Conservation (phyloP, 2,797 vertebrate genomes). For the Esox masquinongy region DNA sequence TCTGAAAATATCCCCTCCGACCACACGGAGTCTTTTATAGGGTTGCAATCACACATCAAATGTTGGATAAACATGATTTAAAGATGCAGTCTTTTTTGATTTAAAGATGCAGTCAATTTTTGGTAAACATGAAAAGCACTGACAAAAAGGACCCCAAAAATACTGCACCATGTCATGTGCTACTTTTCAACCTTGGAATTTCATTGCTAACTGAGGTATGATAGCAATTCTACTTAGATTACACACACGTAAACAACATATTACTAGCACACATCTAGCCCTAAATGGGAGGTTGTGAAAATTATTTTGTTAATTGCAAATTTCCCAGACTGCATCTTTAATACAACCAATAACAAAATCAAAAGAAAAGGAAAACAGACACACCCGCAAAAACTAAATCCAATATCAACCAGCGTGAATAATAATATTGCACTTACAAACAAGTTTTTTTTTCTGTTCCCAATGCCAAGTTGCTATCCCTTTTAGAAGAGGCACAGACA, state of each 20-base stretch:
- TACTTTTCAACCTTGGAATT: no score
- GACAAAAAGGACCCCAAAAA: no score
- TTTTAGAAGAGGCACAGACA: constrained; percentile 50
- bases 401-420: constrained; percentile 55
- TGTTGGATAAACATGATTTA: neutral
- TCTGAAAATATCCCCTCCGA: neutral
- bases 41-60: constrained; percentile 9
- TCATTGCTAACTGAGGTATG: no score
- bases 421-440: constrained; percentile 84
- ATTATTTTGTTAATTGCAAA: no score
- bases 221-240: no score
- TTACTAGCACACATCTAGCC: no score
- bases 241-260: no score
- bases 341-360: constrained; percentile 42
- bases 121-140: no score
- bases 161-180: no score
- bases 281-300: no score
- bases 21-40: neutral
- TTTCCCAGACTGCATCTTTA: constrained; percentile 14
- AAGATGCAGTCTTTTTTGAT: no score
- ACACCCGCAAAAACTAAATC: constrained; percentile 35
- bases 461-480: constrained; percentile 63
- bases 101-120: no score
- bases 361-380: constrained; percentile 18
- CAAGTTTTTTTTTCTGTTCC: constrained; percentile 57